These are phyloP conservation scores for Gymnodraco acuticeps DNA, from an alignment of 2,797 vertebrate species.

Conservation along the genomic window DNA sequence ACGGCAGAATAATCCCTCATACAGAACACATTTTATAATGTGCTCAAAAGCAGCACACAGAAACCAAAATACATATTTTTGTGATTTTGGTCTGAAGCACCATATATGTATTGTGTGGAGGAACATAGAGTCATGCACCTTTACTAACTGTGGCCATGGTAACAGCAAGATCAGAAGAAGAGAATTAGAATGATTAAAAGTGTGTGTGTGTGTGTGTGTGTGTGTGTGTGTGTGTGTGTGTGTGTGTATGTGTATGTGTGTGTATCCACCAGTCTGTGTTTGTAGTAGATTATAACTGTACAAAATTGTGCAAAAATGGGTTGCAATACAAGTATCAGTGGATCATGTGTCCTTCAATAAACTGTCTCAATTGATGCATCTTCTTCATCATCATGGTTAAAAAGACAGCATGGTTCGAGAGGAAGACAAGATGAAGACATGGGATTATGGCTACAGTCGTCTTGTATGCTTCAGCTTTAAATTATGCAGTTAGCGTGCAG, in stretches of 20 bases:
- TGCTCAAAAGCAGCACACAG: background rate
- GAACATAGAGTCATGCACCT: conserved; percentile 75
- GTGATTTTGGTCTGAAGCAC: conserved; percentile 28
- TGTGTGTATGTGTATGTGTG: too few relatives aligned
- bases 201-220: conserved; percentile 20
- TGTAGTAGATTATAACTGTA: conserved; percentile 54
- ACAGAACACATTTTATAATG: background rate
- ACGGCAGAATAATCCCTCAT: conserved; percentile 24
- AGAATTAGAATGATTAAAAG: conserved; percentile 74
- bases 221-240: too few relatives aligned
- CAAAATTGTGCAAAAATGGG: conserved; percentile 46
- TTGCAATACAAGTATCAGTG: conserved; percentile 27
- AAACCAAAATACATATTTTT: conserved; percentile 32
- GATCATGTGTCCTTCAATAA: conserved; percentile 21
- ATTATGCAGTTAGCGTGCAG: conserved; percentile 77
- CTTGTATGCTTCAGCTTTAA: conserved; percentile 68
- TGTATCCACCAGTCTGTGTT: conserved; percentile 34
- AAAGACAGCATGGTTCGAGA: conserved; percentile 34
- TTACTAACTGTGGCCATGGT: conserved; percentile 82
- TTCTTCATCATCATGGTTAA: conserved; percentile 25
- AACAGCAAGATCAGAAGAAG: conserved; percentile 79
- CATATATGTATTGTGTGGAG: conserved; percentile 53
- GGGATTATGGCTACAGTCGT: conserved; percentile 56
- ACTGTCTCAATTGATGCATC: conserved; percentile 20
- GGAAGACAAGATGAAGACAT: conserved; percentile 48